These are phyloP conservation scores for Elegia similella DNA, from an alignment of 2,888 invertebrate species.

Conservation along the genomic window DNA sequence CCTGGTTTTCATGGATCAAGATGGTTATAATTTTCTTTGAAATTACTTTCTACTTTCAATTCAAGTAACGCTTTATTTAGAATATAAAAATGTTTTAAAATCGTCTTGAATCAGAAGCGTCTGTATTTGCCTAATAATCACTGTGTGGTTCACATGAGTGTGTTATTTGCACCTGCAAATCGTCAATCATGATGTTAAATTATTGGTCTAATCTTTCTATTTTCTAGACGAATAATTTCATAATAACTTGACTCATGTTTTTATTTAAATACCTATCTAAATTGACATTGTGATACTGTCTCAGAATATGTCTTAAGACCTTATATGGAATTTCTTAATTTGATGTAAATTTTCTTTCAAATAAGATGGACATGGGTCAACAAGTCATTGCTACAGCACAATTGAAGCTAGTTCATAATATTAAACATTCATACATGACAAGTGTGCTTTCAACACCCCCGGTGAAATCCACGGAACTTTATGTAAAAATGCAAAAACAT, in stretches of 20 bases:
- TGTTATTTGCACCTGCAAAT: constrained; percentile 17
- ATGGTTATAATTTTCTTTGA: constrained; percentile 32
- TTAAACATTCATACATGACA: neutral
- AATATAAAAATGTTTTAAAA: constrained; percentile 22
- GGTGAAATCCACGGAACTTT: neutral
- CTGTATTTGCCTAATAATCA: constrained; percentile 28
- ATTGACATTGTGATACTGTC: no score
- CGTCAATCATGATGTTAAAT: neutral
- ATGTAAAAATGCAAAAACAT: no score
- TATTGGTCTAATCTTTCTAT: neutral
- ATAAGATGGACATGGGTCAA: no score
- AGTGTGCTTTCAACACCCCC: neutral
- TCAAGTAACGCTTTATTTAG: constrained; percentile 20
- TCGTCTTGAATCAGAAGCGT: constrained; percentile 43
- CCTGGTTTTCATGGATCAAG: constrained; percentile 60
- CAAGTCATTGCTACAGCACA: no score
- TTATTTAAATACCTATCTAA: no score
- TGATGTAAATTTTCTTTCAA: no score
- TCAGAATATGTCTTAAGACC: no score
- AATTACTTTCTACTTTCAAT: neutral
- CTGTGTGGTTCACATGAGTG: constrained; percentile 30
- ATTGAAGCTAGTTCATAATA: neutral
- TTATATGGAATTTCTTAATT: no score
- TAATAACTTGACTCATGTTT: no score
- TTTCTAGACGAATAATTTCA: no score